Percentiles rank a stretch among this genome's conserved stretches.
These are phyloP conservation scores for Carollia perspicillata DNA, from an alignment of 2,113 vertebrate species.

Conservation along the genomic window DNA sequence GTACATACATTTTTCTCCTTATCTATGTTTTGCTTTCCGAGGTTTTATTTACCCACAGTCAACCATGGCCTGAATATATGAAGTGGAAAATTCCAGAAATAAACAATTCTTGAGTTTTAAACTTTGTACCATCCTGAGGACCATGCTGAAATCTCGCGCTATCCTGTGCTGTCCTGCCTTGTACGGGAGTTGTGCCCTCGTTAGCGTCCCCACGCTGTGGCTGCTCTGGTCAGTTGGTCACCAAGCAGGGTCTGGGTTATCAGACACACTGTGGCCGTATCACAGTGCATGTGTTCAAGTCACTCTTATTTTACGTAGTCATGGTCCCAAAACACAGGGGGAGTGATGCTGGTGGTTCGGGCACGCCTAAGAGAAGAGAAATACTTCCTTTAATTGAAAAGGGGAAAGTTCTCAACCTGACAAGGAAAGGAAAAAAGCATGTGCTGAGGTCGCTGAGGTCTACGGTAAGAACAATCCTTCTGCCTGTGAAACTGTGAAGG, in stretches of 20 bases:
- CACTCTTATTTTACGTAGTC: neutral
- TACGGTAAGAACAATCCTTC: neutral
- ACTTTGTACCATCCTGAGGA: neutral
- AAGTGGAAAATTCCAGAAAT: neutral
- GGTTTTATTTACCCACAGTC: neutral
- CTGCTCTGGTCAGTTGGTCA: rapidly evolving
- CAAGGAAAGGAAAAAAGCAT: neutral
- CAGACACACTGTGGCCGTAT: no score
- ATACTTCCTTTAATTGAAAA: neutral
- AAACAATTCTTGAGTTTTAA: neutral
- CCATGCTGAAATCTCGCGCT: no score
- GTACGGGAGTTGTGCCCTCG: no score
- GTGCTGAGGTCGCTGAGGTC: neutral
- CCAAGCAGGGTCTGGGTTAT: neutral
- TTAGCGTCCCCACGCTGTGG: neutral
- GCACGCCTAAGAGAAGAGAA: no score
- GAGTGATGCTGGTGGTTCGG: neutral
- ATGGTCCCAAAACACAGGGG: neutral
- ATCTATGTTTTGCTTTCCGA: neutral
- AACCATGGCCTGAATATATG: neutral
- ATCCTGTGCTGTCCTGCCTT: neutral
- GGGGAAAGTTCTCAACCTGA: neutral
- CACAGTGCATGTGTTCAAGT: neutral
- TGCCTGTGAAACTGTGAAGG: neutral
- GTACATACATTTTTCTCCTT: neutral